Evolutionary conservation across 2,797 vertebrate species (phyloP), one percentile per base, ranked within the genome.

Genomic region (Spatula clypeata): DNA sequence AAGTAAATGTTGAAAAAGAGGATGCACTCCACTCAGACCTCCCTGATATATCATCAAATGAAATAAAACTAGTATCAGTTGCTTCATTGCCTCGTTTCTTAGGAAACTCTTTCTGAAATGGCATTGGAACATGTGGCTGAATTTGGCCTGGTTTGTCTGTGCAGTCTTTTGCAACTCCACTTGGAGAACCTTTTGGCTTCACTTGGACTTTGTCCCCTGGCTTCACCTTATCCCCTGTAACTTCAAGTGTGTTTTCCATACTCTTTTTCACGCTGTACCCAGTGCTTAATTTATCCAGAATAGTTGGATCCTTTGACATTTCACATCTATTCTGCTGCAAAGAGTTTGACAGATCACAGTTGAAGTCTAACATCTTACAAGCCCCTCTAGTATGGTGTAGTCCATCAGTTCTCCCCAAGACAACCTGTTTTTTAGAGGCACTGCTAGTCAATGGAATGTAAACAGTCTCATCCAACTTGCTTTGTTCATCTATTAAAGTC

Each of bases 1-100:
- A 99, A 66, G 99, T 98, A 77, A 99, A 99, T 0, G 99, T 99
- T 20, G 99, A 99, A 51, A 98, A 97, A 6, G 99, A 99, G 45
- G 97, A 98, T 44, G 73, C 14, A 36, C 98, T 99, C 98, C 98
- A 99, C 53, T 99, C 98, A 15, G 99, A 99, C 27, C 79, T 97
- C 69, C 97, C 76, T 1, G 98, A 98, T 9, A 96, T 97, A 21
- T 95, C 88, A 44, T 99, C 99, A 4, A 97, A 98, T 58, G 95
- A 97, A 44, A 98, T 95, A 76, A 96, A 89, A 19, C 96, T 98
- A 21, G 95, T 97, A 49, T 98, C 86, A 86, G n/a, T 47, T 79
- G 5, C 53, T 64, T 60, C 71, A 17, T 27, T 84, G 38, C 93
- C 55, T 55, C 92, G 95, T 60, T 75, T 82, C 53, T 91, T 77